Conservation (phyloP, 2,888 invertebrate species). For the Hecatera dysodea region DNA sequence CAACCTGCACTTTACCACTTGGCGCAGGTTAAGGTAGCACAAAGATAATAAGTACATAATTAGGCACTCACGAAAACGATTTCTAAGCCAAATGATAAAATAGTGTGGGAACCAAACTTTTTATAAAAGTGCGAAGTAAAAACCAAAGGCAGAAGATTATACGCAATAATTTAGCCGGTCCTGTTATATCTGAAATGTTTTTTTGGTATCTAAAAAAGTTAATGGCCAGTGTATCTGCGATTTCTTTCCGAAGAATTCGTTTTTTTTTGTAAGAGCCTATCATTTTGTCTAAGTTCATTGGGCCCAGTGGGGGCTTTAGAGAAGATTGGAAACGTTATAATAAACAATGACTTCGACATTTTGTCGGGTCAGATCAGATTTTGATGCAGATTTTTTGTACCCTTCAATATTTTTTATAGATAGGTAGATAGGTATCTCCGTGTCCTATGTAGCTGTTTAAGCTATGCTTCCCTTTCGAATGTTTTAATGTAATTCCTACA, state of each 20-base stretch:
- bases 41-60: slow-evolving; percentile 59
- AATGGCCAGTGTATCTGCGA: slow-evolving; percentile 88
- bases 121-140: slow-evolving; percentile 79
- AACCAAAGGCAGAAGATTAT: slow-evolving; percentile 84
- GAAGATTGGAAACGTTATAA: slow-evolving; percentile 63
- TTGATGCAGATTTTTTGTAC: slow-evolving; percentile 32
- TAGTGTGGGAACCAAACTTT: slow-evolving; percentile 83
- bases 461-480: background rate
- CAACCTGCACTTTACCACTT: slow-evolving; percentile 29
- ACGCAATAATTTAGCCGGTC: slow-evolving; percentile 86
- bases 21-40: slow-evolving; percentile 55
- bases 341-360: slow-evolving; percentile 62
- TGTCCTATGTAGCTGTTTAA: too few species aligned
- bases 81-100: slow-evolving; percentile 69
- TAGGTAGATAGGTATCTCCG: background rate
- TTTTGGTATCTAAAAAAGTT: slow-evolving; percentile 78
- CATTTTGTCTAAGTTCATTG: slow-evolving; percentile 79
- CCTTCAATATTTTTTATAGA: background rate
- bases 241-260: slow-evolving; percentile 76
- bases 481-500: background rate
- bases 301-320: slow-evolving; percentile 80
- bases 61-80: slow-evolving; percentile 57
- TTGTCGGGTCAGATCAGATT: slow-evolving; percentile 39
- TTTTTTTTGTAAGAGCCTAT: slow-evolving; percentile 79
- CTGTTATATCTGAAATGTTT: slow-evolving; percentile 85